Conservation (phyloP, 2,888 invertebrate genomes). For the Clostera curtula region DNA sequence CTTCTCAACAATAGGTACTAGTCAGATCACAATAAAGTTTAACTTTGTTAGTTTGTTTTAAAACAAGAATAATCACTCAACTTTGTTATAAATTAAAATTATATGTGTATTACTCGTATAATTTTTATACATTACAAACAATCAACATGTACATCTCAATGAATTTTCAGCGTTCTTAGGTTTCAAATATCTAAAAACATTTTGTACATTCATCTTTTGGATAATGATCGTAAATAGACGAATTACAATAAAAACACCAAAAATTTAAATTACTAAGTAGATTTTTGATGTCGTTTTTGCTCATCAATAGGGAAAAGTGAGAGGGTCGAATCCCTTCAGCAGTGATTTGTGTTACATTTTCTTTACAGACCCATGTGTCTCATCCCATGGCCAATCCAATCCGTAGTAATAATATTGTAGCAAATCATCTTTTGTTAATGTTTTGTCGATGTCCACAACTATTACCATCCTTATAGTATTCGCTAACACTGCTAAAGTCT, state of each 20-base stretch:
- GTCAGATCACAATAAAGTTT: too few species aligned
- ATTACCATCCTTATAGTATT: constrained; percentile 6
- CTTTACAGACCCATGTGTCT: constrained; percentile 2
- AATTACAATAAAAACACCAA: constrained; percentile 8
- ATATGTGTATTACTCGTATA: too few species aligned
- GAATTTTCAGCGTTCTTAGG: too few species aligned
- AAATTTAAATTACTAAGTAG: constrained; percentile 4
- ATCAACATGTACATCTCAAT: too few species aligned
- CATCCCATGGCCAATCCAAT: constrained; percentile 5
- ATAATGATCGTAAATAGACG: constrained; percentile 6
- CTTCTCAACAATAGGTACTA: too few species aligned
- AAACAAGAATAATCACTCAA: too few species aligned
- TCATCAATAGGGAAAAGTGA: constrained; percentile 3
- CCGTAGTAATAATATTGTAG: constrained; percentile 5
- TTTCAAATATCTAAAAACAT: constrained; percentile 1
- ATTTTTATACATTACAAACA: too few species aligned
- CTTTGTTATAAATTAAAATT: too few species aligned
- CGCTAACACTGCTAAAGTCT: too few species aligned
- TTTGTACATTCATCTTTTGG: constrained; percentile 6
- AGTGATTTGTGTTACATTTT: constrained; percentile 4
- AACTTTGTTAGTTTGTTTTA: too few species aligned
- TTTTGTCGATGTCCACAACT: constrained; percentile 9
- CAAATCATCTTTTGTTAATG: constrained; percentile 7
- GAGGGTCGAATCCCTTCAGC: neutral
- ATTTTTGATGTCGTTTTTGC: constrained; percentile 3